phyloP scores from a whole-genome alignment of 2,113 vertebrate species.

The Onychostruthus taczanowskii region DNA sequence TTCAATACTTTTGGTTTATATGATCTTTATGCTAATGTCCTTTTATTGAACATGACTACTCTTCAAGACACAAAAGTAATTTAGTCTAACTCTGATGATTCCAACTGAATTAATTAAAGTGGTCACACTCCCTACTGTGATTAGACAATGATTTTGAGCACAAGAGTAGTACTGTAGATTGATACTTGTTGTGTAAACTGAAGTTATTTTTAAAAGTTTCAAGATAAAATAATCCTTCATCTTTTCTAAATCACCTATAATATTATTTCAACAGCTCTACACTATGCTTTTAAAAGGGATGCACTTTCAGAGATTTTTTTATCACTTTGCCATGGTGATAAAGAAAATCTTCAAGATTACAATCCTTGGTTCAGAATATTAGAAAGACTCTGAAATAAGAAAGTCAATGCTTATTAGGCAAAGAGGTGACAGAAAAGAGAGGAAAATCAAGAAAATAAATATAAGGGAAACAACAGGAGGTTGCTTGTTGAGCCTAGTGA shows the following conservation, averaged over 20 bases:
- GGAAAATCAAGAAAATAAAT: constrained; percentile 16
- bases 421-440: constrained; percentile 17
- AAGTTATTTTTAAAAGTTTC: neutral
- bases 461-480: constrained; percentile 47
- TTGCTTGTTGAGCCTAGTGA: constrained; percentile 46
- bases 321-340: constrained; percentile 38
- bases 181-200: neutral
- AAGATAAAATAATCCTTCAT: neutral
- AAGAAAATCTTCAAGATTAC: constrained; percentile 59
- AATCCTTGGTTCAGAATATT: constrained; percentile 54
- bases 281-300: constrained; percentile 11
- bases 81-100: neutral
- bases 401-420: constrained; percentile 67
- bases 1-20: neutral
- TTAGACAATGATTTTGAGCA: neutral
- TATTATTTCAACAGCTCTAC: neutral
- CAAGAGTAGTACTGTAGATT: neutral
- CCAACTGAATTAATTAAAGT: neutral
- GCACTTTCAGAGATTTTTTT: constrained; percentile 3
- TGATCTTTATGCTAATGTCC: neutral
- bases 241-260: neutral
- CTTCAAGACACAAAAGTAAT: neutral
- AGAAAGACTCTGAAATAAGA: constrained; percentile 51
- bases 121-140: neutral
- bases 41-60: neutral